Evolutionary conservation across 1,140 invertebrate genomes (phyloP).

Genomic region (Hestina assimilis): DNA sequence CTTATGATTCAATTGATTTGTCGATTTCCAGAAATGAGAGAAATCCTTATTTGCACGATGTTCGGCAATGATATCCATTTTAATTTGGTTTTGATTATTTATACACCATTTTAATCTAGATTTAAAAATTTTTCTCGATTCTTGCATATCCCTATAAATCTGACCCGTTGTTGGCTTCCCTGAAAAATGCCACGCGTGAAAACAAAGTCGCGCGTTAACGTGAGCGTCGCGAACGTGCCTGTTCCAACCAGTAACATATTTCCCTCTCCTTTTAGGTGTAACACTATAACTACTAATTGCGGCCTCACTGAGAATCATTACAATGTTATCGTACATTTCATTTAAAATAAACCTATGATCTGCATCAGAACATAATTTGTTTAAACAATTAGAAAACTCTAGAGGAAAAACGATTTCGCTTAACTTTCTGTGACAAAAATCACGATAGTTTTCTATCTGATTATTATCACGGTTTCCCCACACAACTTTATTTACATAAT

Average conservation of each 20-base stretch:
- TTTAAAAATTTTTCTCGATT: slow-evolving; percentile 1
- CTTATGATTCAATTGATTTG: background rate
- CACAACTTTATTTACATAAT: background rate
- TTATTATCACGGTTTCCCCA: background rate
- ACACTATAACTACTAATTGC: background rate
- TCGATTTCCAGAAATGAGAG: slow-evolving; percentile 7
- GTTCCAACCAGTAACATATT: slow-evolving; percentile 1
- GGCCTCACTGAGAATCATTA: background rate
- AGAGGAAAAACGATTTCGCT: background rate
- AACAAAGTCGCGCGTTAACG: background rate
- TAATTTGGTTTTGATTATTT: slow-evolving; percentile 13
- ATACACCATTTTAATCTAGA: background rate
- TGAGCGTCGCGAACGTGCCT: background rate
- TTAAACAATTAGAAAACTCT: background rate
- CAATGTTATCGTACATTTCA: background rate
- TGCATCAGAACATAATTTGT: background rate
- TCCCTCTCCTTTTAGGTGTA: background rate
- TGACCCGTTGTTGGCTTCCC: background rate
- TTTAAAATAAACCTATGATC: background rate
- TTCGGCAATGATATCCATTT: slow-evolving; percentile 9
- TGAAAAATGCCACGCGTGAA: background rate
- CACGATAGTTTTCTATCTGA: background rate
- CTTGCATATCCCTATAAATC: slow-evolving; percentile 1
- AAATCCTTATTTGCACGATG: slow-evolving; percentile 1
- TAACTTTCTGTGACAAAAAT: background rate